Conservation (phyloP, 1,140 invertebrate genomes). For the Goniozus legneri region DNA sequence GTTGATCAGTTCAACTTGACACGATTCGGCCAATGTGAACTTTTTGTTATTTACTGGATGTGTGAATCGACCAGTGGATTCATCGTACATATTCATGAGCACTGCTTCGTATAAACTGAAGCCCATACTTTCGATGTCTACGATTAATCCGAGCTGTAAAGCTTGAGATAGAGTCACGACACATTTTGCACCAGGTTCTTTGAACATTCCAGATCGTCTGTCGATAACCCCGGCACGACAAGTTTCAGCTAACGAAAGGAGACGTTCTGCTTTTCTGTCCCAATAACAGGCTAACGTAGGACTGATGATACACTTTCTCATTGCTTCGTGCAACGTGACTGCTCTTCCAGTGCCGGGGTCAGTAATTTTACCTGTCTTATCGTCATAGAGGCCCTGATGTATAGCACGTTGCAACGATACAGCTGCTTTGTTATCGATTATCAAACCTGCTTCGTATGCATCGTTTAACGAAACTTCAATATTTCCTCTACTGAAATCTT, state of each 20-base stretch:
- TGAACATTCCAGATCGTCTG: conserved; percentile 72
- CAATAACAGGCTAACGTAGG: conserved; percentile 77
- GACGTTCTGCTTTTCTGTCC: conserved; percentile 65
- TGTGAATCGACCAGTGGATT: conserved; percentile 68
- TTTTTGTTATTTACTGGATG: conserved; percentile 78
- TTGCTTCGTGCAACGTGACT: conserved; percentile 80
- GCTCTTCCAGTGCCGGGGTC: conserved; percentile 73
- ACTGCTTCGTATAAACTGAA: conserved; percentile 82
- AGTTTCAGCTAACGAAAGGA: conserved; percentile 73
- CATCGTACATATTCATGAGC: conserved; percentile 77
- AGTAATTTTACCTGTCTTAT: conserved; percentile 74
- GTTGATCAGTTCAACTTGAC: conserved; percentile 78
- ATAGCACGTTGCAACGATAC: conserved; percentile 83
- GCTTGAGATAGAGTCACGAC: conserved; percentile 69
- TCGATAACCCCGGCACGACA: conserved; percentile 82
- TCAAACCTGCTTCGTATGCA: conserved; percentile 75
- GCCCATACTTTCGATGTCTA: conserved; percentile 79
- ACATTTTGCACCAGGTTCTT: conserved; percentile 65
- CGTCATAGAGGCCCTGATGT: conserved; percentile 82
- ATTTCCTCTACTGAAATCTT: conserved; percentile 62
- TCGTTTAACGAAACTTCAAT: conserved; percentile 71
- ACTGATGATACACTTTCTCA: conserved; percentile 75
- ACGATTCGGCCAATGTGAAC: conserved; percentile 75
- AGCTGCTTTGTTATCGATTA: conserved; percentile 75
- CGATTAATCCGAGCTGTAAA: conserved; percentile 71